Percentiles rank a stretch among this genome's conserved stretches.
These are phyloP conservation scores for Apotomis capreana DNA, from an alignment of 2,888 invertebrate genomes.

Conservation along the genomic window DNA sequence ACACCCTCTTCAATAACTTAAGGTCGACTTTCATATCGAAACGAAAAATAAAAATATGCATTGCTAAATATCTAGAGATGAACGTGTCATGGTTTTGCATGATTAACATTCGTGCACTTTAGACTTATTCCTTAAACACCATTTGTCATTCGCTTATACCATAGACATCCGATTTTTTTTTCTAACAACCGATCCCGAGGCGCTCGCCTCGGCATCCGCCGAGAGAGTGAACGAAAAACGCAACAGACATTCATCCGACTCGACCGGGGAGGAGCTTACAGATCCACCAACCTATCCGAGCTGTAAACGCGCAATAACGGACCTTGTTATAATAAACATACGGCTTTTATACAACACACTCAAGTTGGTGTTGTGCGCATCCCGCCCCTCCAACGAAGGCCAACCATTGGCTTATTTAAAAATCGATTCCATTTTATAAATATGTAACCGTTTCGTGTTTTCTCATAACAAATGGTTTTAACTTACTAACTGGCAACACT, in stretches of 20 bases:
- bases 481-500: conserved; percentile 35
- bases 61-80: neutral
- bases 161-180: conserved; percentile 17
- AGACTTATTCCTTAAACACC: conserved; percentile 1
- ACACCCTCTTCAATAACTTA: neutral
- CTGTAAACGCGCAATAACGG: neutral
- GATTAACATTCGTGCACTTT: neutral
- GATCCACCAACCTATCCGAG: conserved; percentile 11
- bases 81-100: neutral
- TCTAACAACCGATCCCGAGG: conserved; percentile 45
- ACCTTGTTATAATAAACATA: neutral
- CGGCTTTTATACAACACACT: conserved; percentile 43
- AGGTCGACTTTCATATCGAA: neutral
- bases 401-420: conserved; percentile 80
- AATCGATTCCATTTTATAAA: conserved; percentile 84
- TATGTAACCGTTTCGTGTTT: conserved; percentile 79
- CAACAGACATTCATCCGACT: conserved; percentile 75
- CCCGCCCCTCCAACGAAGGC: conserved; percentile 73
- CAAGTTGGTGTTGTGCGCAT: conserved; percentile 69
- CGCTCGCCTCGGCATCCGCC: conserved; percentile 63
- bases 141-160: neutral
- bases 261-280: conserved; percentile 45
- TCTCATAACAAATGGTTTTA: conserved; percentile 52
- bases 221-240: conserved; percentile 76
- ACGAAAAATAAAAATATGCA: neutral